A percentile compares a stretch with the other conserved stretches of the same genome.
Evolutionary conservation across 2,888 invertebrate genomes (phyloP).

Genomic region (Acanthacorydalis orientalis): DNA sequence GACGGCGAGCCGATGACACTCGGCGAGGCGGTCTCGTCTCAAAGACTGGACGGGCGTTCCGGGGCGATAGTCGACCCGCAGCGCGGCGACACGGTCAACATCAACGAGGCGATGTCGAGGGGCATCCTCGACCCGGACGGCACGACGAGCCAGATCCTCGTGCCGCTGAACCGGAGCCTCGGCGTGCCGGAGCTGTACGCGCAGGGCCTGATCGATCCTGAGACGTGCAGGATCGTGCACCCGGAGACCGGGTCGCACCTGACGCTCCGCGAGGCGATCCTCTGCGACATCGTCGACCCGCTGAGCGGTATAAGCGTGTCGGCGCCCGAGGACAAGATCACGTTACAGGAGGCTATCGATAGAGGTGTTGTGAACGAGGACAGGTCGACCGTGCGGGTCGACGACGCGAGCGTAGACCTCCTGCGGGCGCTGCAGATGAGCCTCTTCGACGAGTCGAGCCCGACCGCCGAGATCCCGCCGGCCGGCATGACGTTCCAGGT

Average conservation of each 20-base stretch:
- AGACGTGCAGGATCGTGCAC: slow-evolving; percentile 60
- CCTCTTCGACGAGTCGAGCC: slow-evolving; percentile 34
- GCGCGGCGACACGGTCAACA: slow-evolving; percentile 59
- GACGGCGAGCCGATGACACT: slow-evolving; percentile 48
- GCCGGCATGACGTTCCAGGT: slow-evolving; percentile 72
- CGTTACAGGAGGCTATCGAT: slow-evolving; percentile 60
- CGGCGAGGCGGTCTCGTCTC: slow-evolving; percentile 54
- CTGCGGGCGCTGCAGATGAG: slow-evolving; percentile 51
- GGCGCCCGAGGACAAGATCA: slow-evolving; percentile 43
- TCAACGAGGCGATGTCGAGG: slow-evolving; percentile 68
- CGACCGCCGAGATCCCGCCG: slow-evolving; percentile 42
- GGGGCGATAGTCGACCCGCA: slow-evolving; percentile 74
- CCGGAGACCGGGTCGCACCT: slow-evolving; percentile 71
- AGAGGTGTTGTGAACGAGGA: slow-evolving; percentile 53
- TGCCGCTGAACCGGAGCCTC: slow-evolving; percentile 65
- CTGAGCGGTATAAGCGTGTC: slow-evolving; percentile 45
- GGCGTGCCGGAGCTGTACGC: slow-evolving; percentile 69
- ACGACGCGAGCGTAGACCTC: slow-evolving; percentile 44
- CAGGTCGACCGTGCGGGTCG: slow-evolving; percentile 45
- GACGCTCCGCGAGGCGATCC: slow-evolving; percentile 66
- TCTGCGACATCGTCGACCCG: slow-evolving; percentile 77
- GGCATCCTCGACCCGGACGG: slow-evolving; percentile 67
- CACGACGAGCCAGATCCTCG: slow-evolving; percentile 54
- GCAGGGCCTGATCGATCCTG: slow-evolving; percentile 68
- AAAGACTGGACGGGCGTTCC: slow-evolving; percentile 50